phyloP scores from a whole-genome alignment of 2,888 invertebrate species.

The Leptogaster cylindrica region DNA sequence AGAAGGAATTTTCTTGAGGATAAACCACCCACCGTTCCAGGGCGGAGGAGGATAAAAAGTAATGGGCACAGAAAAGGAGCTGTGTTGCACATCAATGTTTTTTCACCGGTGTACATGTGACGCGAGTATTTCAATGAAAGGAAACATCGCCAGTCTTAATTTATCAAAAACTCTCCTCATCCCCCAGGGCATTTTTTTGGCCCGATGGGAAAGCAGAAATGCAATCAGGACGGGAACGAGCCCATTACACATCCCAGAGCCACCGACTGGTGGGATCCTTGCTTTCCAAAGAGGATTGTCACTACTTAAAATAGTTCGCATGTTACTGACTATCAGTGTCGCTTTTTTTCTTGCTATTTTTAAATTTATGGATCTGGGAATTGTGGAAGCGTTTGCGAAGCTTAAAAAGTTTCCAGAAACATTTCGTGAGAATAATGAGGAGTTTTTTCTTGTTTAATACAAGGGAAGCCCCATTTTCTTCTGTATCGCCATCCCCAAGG shows the following conservation, averaged over 20 bases:
- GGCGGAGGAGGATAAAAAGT: background rate
- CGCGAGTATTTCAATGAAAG: slow-evolving; percentile 6
- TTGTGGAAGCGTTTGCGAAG: background rate
- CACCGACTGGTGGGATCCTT: no score
- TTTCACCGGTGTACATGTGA: slow-evolving; percentile 12
- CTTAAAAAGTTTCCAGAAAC: slow-evolving; percentile 12
- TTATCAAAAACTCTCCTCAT: slow-evolving; percentile 29
- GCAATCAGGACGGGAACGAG: slow-evolving; percentile 17
- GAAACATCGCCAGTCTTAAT: slow-evolving; percentile 22
- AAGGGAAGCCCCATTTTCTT: background rate
- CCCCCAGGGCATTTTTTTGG: slow-evolving; percentile 3
- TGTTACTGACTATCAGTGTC: slow-evolving; percentile 31
- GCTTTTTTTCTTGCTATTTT: no score
- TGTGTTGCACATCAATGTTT: slow-evolving; percentile 15
- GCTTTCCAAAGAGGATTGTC: slow-evolving; percentile 1
- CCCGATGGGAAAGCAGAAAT: slow-evolving; percentile 25
- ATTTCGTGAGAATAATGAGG: slow-evolving; percentile 24
- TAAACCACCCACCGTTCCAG: background rate
- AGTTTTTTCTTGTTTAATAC: slow-evolving; percentile 2
- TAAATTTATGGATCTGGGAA: slow-evolving; percentile 14
- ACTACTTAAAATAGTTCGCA: slow-evolving; percentile 9
- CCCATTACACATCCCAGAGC: slow-evolving; percentile 8
- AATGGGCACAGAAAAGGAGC: background rate
- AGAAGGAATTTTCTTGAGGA: background rate
- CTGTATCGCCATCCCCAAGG: background rate